Evolutionary conservation across 2,888 invertebrate species (phyloP).

Genomic region (Dendrolimus pini): DNA sequence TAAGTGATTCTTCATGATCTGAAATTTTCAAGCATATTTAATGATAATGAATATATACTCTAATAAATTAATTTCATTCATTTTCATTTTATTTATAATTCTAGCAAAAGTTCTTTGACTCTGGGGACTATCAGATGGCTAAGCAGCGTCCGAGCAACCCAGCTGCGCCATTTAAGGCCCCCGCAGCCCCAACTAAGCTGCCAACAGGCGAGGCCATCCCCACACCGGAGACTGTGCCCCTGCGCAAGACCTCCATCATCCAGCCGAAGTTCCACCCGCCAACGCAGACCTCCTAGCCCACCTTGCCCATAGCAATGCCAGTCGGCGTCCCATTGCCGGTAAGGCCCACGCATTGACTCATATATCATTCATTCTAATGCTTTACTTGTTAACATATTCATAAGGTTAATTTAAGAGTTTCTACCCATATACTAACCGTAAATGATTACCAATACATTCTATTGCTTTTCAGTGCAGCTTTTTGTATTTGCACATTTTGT

Average conservation of each 20-base stretch:
- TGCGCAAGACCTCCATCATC: conserved; percentile 94
- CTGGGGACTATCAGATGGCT: conserved; percentile 99
- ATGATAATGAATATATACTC: no score
- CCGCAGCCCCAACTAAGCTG: conserved; percentile 79
- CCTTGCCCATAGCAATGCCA: conserved; percentile 5
- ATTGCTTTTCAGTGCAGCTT: no score
- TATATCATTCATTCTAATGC: conserved; percentile 13
- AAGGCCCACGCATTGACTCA: conserved; percentile 16
- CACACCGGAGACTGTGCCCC: conserved; percentile 96
- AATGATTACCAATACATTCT: no score
- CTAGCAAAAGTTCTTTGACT: conserved; percentile 99
- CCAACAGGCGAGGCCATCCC: conserved; percentile 96
- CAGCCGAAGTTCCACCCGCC: conserved; percentile 78
- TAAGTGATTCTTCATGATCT: no score
- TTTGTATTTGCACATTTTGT: no score
- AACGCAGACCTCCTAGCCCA: conserved; percentile 71
- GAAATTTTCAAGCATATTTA: no score
- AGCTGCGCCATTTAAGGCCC: conserved; percentile 73
- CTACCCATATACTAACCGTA: no score
- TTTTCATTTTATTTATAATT: conserved; percentile 21
- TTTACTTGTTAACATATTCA: conserved; percentile 15
- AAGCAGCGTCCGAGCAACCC: conserved; percentile 89
- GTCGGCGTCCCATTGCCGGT: conserved; percentile 10
- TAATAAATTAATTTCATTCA: no score
- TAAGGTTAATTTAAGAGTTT: not conserved